Evolutionary conservation across 2,888 invertebrate genomes (phyloP).

Genomic region (Sycophila texana): DNA sequence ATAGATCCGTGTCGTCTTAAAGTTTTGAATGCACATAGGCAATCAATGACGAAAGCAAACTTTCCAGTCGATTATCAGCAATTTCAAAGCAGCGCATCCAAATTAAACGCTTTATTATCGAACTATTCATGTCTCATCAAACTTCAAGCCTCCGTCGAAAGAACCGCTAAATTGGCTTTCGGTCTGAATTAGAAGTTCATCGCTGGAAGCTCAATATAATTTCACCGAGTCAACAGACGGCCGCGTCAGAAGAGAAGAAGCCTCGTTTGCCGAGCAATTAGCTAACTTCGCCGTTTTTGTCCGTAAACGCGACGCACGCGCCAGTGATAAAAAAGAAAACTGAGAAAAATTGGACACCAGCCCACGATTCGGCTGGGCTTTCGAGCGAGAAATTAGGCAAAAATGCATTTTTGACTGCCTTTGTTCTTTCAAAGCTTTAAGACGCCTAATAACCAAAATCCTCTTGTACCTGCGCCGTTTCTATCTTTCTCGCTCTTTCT

Average conservation of each 20-base stretch:
- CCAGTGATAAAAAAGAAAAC: constrained; percentile 9
- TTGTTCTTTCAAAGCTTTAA: constrained; percentile 53
- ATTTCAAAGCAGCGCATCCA: too few relatives aligned
- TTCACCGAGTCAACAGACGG: background rate
- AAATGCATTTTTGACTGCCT: constrained; percentile 4
- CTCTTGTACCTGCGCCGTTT: constrained; percentile 3
- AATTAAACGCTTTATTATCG: too few relatives aligned
- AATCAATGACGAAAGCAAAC: too few relatives aligned
- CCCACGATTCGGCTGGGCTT: too few relatives aligned
- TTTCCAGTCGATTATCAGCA: too few relatives aligned
- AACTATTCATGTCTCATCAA: too few relatives aligned
- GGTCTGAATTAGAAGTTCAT: background rate
- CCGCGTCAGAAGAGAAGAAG: background rate
- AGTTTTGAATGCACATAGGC: constrained; percentile 23
- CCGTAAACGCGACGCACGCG: constrained; percentile 18
- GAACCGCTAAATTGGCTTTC: background rate
- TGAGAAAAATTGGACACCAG: background rate
- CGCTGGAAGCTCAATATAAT: background rate
- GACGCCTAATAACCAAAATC: constrained; percentile 43
- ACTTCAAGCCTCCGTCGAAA: too few relatives aligned
- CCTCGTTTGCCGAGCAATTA: constrained; percentile 34
- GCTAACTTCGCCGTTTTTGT: background rate
- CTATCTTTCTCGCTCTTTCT: constrained; percentile 7
- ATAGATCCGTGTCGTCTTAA: constrained; percentile 44
- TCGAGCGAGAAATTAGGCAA: background rate